Conservation (phyloP, 2,797 vertebrate species). For the Menidia menidia region DNA sequence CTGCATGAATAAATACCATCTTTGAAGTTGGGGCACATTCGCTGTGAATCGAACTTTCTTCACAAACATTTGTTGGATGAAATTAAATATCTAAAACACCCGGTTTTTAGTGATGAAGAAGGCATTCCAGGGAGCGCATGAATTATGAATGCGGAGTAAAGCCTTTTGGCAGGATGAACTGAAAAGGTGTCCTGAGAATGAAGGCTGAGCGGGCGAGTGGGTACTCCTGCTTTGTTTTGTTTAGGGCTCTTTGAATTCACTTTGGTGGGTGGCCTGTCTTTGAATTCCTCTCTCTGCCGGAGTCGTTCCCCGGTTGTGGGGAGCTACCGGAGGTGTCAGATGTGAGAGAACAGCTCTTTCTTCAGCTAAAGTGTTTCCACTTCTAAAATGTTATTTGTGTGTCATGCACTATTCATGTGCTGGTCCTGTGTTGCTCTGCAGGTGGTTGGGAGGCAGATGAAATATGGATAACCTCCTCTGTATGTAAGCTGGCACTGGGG, state of each 20-base stretch:
- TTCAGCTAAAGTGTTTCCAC: conserved; percentile 29
- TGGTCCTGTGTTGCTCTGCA: conserved; percentile 64
- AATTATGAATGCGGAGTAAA: conserved; percentile 53
- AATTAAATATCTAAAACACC: conserved; percentile 51
- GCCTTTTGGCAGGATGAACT: conserved; percentile 42
- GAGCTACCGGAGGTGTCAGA: conserved; percentile 51
- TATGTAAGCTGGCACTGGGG: conserved; percentile 67
- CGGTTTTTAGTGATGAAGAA: conserved; percentile 40
- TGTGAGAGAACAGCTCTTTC: conserved; percentile 33
- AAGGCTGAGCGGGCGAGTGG: conserved; percentile 7
- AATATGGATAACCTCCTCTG: conserved; percentile 80
- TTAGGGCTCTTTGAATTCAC: not conserved
- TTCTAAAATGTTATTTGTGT: conserved; percentile 49
- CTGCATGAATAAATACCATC: conserved; percentile 51
- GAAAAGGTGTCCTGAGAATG: conserved; percentile 28
- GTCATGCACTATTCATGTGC: conserved; percentile 72
- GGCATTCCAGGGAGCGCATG: conserved; percentile 3
- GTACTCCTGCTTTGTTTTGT: not conserved
- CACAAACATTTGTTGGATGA: conserved; percentile 48
- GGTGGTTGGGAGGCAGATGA: conserved; percentile 76
- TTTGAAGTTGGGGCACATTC: conserved; percentile 58
- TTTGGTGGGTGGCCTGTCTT: conserved; percentile 21
- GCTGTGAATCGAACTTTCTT: conserved; percentile 42
- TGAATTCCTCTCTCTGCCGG: conserved; percentile 38
- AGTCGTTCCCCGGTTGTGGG: conserved; percentile 32